Conservation (phyloP, 2,113 vertebrate genomes). For the Aptenodytes forsteri region DNA sequence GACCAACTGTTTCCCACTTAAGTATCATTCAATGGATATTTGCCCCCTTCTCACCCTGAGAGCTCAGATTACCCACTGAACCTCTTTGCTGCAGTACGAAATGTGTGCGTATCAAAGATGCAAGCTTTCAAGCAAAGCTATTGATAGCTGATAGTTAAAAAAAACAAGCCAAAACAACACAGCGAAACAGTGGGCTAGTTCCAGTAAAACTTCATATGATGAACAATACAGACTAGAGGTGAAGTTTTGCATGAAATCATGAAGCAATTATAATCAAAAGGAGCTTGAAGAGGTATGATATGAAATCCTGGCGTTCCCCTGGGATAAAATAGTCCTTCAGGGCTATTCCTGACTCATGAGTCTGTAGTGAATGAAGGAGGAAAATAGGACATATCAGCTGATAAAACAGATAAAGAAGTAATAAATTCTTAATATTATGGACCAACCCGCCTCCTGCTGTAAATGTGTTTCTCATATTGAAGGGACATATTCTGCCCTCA, state of each 20-base stretch:
- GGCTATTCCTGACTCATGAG: constrained; percentile 16
- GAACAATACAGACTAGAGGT: background rate
- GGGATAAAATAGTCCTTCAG: constrained; percentile 34
- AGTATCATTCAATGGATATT: background rate
- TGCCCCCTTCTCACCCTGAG: background rate
- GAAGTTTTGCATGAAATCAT: constrained; percentile 27
- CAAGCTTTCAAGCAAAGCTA: background rate
- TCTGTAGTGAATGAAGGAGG: constrained; percentile 2
- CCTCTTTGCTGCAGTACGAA: background rate
- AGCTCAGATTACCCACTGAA: background rate
- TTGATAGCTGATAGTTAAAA: background rate
- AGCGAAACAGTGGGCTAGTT: background rate
- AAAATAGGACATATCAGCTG: constrained; percentile 43
- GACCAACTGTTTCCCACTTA: constrained; percentile 5
- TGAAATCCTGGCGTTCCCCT: constrained; percentile 29
- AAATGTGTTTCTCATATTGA: background rate
- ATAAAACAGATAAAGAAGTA: constrained; percentile 31
- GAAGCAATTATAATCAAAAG: constrained; percentile 40
- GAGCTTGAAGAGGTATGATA: constrained; percentile 37
- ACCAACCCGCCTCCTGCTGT: background rate
- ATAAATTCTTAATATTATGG: background rate
- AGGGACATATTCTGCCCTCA: constrained; percentile 1
- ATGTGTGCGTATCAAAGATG: background rate
- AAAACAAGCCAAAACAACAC: background rate
- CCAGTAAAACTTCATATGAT: background rate